Evolutionary conservation across 1,140 invertebrate species (phyloP), one percentile per base, ranked within the genome.

Genomic region (Heliconius hewitsoni): DNA sequence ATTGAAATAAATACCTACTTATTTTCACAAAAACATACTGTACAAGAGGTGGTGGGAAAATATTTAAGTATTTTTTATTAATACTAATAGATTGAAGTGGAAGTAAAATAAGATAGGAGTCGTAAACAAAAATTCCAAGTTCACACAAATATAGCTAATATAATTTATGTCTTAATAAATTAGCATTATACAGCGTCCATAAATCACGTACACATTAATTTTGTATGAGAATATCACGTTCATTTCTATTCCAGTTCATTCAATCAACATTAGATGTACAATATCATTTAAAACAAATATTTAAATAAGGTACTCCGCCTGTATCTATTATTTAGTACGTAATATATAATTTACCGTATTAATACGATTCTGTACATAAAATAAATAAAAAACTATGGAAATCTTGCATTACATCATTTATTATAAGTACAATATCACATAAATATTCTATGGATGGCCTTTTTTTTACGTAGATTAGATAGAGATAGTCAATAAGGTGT

Each of bases 161-260:
- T n/a, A 23, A 60, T 60, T 60, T 60, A 57, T 57, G 55, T 11
- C 55, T 60, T 60, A 60, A 60, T 60, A 60, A 60, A 60, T 60
- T 60, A 60, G 55, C 55, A 27, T 16, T 18, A 52, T 19, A 57
- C 8, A 23, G 8, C n/a, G 8, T 57, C 55, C 55, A 27, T 27
- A 60, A 60, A 60, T 60, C 55, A 60, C n/a, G 8, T 60, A 60
- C n/a, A n/a, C n/a, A 60, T 60, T 60, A 11, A 23, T 23, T 60
- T 23, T 60, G 3, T 60, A 57, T 27, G 55, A 23, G 0, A 60
- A 60, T 23, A 60, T 60, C 19, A 60, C 55, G 55, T 23, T 60
- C n/a, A 60, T 23, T 60, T 27, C 19, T 60, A 23, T 13, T 60
- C 1, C n/a, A 19, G 6, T 60, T 23, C 8, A 11, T 23, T 11